A percentile compares a stretch with the other conserved stretches of the same genome.
These are phyloP conservation scores for Takifugu flavidus DNA, from an alignment of 2,113 vertebrate genomes.

Conservation along the genomic window DNA sequence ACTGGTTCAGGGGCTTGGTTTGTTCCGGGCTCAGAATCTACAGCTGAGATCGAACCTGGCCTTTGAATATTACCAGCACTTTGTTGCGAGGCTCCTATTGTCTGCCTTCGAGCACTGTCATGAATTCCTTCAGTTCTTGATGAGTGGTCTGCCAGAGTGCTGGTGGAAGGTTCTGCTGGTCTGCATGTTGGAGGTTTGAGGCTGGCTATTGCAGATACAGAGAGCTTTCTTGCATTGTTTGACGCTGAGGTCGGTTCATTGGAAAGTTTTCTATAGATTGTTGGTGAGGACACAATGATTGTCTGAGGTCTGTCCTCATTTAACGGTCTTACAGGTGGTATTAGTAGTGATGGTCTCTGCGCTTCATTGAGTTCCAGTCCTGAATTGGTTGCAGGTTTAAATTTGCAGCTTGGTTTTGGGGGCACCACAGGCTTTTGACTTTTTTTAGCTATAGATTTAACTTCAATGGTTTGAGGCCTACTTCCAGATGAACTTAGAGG, in stretches of 20 bases:
- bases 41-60: slow-evolving; percentile 30
- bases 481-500: slow-evolving; percentile 25
- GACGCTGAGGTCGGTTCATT: slow-evolving; percentile 49
- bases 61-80: slow-evolving; percentile 51
- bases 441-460: slow-evolving; percentile 73
- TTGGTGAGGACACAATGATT: slow-evolving; percentile 62
- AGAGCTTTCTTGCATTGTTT: slow-evolving; percentile 63
- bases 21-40: slow-evolving; percentile 17
- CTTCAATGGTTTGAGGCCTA: slow-evolving; percentile 69
- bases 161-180: slow-evolving; percentile 41
- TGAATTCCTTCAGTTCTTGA: slow-evolving; percentile 34
- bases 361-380: slow-evolving; percentile 50
- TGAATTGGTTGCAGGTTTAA: slow-evolving; percentile 63
- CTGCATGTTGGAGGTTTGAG: slow-evolving; percentile 64
- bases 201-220: slow-evolving; percentile 70
- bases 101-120: slow-evolving; percentile 41
- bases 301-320: slow-evolving; percentile 62
- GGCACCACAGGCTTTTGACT: slow-evolving; percentile 69
- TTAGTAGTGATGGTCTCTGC: slow-evolving; percentile 40
- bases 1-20: slow-evolving; percentile 21
- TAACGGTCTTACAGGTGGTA: slow-evolving; percentile 40
- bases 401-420: slow-evolving; percentile 72
- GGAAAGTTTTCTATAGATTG: slow-evolving; percentile 64
- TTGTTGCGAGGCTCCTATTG: slow-evolving; percentile 28
- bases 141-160: slow-evolving; percentile 35